Percentiles rank a stretch among this genome's conserved stretches.
These are phyloP conservation scores for Linnaemya tessellans DNA, from an alignment of 2,888 invertebrate species.

Conservation along the genomic window DNA sequence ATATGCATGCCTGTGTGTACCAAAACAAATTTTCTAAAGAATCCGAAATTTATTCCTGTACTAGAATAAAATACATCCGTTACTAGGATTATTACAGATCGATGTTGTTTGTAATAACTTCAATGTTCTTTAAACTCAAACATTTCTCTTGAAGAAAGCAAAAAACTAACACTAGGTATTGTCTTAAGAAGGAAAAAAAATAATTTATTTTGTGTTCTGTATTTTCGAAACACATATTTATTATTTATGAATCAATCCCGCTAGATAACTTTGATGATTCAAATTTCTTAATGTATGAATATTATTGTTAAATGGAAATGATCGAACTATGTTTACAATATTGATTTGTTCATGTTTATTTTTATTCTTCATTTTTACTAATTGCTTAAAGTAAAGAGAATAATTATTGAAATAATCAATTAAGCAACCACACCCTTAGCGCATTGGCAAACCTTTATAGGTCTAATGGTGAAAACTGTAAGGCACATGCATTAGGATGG, in stretches of 20 bases:
- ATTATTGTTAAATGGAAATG: conserved; percentile 29
- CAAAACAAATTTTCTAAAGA: conserved; percentile 3
- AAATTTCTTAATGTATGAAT: neutral
- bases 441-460: neutral
- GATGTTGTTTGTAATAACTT: neutral
- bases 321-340: conserved; percentile 21
- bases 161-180: no score
- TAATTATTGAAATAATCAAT: conserved; percentile 29
- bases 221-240: neutral
- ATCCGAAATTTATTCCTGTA: neutral
- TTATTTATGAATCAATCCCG: neutral
- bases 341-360: conserved; percentile 2
- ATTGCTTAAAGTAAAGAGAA: conserved; percentile 23
- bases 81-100: neutral
- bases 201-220: no score
- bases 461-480: neutral
- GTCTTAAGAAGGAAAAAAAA: no score
- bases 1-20: neutral
- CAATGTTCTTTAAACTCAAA: no score
- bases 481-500: neutral
- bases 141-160: no score
- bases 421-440: conserved; percentile 37
- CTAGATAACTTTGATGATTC: neutral
- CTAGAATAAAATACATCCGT: neutral
- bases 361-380: conserved; percentile 14